phyloP scores from a whole-genome alignment of 2,888 invertebrate genomes.

The Noctua fimbriata region DNA sequence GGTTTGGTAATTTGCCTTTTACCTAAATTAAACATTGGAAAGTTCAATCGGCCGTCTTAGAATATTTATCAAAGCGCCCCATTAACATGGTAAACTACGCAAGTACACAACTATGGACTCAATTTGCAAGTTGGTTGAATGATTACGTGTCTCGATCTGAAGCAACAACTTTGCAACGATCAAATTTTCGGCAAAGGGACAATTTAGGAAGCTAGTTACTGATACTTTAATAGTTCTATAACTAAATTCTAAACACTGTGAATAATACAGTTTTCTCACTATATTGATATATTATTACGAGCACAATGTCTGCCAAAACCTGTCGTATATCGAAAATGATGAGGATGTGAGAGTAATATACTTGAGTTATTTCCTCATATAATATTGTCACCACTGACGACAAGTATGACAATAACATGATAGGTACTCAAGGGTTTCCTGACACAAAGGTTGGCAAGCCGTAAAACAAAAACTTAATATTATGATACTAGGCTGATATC shows the following conservation, averaged over 20 bases:
- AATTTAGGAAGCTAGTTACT: conserved; percentile 15
- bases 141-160: conserved; percentile 23
- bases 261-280: conserved; percentile 4
- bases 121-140: conserved; percentile 42
- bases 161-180: conserved; percentile 22
- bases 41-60: conserved; percentile 44
- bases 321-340: conserved; percentile 4
- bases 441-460: conserved; percentile 27
- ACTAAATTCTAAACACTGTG: conserved; percentile 10
- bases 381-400: conserved; percentile 27
- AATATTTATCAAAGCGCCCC: conserved; percentile 51
- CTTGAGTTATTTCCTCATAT: conserved; percentile 23
- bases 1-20: conserved; percentile 57
- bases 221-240: conserved; percentile 25
- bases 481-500: neutral
- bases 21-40: conserved; percentile 59
- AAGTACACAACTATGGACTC: conserved; percentile 41
- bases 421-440: conserved; percentile 10
- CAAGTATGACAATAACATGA: conserved; percentile 28
- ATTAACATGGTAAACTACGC: conserved; percentile 47
- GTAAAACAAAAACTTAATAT: conserved; percentile 37
- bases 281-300: conserved; percentile 8
- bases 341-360: conserved; percentile 20
- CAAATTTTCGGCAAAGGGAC: conserved; percentile 30
- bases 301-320: conserved; percentile 29